Base-by-base conservation (phyloP, 2,113 vertebrate species). In the Myocastor coypus region DNA sequence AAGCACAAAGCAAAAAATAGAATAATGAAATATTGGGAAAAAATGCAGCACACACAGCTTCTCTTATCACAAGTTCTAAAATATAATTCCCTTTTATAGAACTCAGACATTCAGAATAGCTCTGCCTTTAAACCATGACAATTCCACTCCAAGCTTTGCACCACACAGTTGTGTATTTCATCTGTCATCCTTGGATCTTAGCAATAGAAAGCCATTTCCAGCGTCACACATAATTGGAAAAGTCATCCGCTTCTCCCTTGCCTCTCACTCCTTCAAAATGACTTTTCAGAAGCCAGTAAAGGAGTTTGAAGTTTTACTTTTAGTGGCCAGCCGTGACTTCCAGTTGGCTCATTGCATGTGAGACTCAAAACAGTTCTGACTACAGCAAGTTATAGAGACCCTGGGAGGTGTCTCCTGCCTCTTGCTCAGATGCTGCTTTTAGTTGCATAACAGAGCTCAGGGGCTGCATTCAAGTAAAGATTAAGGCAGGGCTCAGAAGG, bases 281-380 rank as follows among this genome's bases (percentile, higher is more conserved):
- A 84, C 32, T 87, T 87, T 71, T 83, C 50, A 93, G 55, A 81
- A 85, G 73, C 55, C 5, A 7, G n/a, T 26, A 83, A 94, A 85
- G 30, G 26, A 81, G 83, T 12, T 68, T 50, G 2, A 34, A 68
- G 11, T 71, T 52, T 88, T 16, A 4, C 59, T 50, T 68, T 82
- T 57, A 22, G 59, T n/a, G 42, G 63, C 37, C 57, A 55, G 12
- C 30, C 20, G 34, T 46, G 86, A 50, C 46, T 82, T 82, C 11
- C 61, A 57, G 55, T 75, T 52, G 20, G 5, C 3, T 82, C 9
- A 55, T 73, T 78, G 52, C 7, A 3, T 1, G 6, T 2, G 34
- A 82, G 81, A 80, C 73, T 28, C 63, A 8, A 40, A 37, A 69
- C 24, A 9, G 7, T 28, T 24, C 78, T 61, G 55, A 24, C 14